A percentile compares a stretch with the other conserved stretches of the same genome.
These are phyloP conservation scores for Leucoptera coffeella DNA, from an alignment of 2,888 invertebrate species.

Conservation along the genomic window DNA sequence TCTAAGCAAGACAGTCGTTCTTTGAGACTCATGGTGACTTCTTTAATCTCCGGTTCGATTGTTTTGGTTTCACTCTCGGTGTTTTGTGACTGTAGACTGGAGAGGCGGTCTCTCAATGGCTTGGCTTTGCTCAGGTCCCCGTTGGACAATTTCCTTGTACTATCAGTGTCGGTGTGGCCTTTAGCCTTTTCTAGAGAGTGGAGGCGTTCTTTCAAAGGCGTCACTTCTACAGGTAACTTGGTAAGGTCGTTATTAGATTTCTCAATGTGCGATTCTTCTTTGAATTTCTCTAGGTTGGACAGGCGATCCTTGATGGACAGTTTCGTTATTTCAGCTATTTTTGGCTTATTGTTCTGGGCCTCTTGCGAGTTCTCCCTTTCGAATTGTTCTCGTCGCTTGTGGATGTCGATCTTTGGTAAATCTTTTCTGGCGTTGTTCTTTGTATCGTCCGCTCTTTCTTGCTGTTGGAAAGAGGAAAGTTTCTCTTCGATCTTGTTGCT, in stretches of 20 bases:
- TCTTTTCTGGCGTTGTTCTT: conserved; percentile 48
- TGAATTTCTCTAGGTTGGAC: conserved; percentile 62
- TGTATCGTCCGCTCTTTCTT: conserved; percentile 33
- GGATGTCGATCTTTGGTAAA: conserved; percentile 75
- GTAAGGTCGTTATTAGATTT: conserved; percentile 38
- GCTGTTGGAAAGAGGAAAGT: conserved; percentile 53
- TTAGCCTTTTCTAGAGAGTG: conserved; percentile 57
- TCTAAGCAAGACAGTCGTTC: conserved; percentile 47
- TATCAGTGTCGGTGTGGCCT: conserved; percentile 34
- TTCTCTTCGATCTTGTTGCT: conserved; percentile 60
- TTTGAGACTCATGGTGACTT: conserved; percentile 46
- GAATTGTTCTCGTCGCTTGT: conserved; percentile 76
- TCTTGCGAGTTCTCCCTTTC: conserved; percentile 61
- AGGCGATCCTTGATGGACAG: conserved; percentile 69
- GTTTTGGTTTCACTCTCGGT: conserved; percentile 34
- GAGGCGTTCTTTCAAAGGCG: conserved; percentile 58
- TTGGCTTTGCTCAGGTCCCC: conserved; percentile 32
- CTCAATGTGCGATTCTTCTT: conserved; percentile 44
- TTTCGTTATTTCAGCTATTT: conserved; percentile 58
- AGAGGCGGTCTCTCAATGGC: conserved; percentile 42
- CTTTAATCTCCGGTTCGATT: conserved; percentile 33
- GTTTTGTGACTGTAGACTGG: conserved; percentile 35
- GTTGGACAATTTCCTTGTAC: conserved; percentile 34
- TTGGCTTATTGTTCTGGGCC: conserved; percentile 40
- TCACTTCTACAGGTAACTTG: conserved; percentile 54